phyloP scores from a whole-genome alignment of 2,888 invertebrate species.

The Rotaria magnacalcarata region DNA sequence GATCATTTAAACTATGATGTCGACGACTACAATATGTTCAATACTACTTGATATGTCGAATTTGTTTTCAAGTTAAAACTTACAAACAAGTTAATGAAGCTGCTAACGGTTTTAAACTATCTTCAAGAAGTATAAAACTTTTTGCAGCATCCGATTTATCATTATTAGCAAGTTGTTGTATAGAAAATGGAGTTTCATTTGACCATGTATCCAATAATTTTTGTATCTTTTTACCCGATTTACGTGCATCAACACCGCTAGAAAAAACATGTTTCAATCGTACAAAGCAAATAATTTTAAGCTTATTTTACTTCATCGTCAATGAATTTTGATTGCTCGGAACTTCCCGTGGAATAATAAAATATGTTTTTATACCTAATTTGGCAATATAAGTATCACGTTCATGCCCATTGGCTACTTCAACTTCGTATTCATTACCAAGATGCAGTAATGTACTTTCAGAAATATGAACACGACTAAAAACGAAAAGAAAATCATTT shows the following conservation, averaged over 20 bases:
- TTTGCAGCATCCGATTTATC: slow-evolving; percentile 30
- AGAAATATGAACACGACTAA: slow-evolving; percentile 42
- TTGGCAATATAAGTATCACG: slow-evolving; percentile 69
- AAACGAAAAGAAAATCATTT: not conserved
- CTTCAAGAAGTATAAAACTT: slow-evolving; percentile 35
- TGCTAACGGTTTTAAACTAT: slow-evolving; percentile 29
- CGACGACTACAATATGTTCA: not conserved
- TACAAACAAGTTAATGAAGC: not conserved
- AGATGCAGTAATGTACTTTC: slow-evolving; percentile 38
- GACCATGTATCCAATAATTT: slow-evolving; percentile 35
- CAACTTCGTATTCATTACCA: slow-evolving; percentile 67
- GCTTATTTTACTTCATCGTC: slow-evolving; percentile 24
- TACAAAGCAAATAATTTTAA: too few relatives aligned
- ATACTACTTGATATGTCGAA: not conserved
- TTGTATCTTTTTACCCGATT: slow-evolving; percentile 22
- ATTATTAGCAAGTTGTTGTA: not conserved
- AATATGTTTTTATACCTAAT: slow-evolving; percentile 73
- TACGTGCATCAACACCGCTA: not conserved
- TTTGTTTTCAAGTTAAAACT: not conserved
- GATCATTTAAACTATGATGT: slow-evolving; percentile 3
- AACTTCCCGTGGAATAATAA: slow-evolving; percentile 66
- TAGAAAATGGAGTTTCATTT: slow-evolving; percentile 24
- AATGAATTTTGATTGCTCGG: not conserved
- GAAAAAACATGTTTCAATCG: not conserved
- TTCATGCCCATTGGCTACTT: slow-evolving; percentile 68